Conservation (phyloP, 2,113 vertebrate genomes). For the Oryzias celebensis region DNA sequence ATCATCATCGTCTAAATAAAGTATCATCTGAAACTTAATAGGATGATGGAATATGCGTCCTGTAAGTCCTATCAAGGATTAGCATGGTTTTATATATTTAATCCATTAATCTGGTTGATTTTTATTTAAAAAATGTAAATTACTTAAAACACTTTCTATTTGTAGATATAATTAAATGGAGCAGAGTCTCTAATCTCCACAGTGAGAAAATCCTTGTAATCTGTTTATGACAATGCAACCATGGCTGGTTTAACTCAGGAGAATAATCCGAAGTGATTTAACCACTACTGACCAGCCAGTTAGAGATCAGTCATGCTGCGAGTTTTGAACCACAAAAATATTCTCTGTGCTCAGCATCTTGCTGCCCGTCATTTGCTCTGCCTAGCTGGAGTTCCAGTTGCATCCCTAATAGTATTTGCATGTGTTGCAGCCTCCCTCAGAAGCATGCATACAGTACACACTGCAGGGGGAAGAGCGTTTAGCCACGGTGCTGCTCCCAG, state of each 20-base stretch:
- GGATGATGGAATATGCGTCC: no score
- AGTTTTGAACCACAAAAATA: no score
- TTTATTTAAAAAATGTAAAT: slow-evolving; percentile 36
- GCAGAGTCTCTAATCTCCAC: slow-evolving; percentile 46
- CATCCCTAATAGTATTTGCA: slow-evolving; percentile 45
- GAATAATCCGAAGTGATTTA: slow-evolving; percentile 67
- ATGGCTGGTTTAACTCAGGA: slow-evolving; percentile 49
- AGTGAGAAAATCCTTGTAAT: slow-evolving; percentile 59
- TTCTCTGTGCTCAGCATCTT: no score
- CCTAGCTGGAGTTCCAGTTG: no score
- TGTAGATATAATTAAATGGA: slow-evolving; percentile 31
- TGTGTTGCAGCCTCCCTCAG: slow-evolving; percentile 25
- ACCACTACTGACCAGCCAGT: slow-evolving; percentile 33
- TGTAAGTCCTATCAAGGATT: slow-evolving; percentile 6
- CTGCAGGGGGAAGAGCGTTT: slow-evolving; percentile 50
- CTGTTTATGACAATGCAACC: slow-evolving; percentile 51
- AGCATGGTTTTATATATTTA: slow-evolving; percentile 23
- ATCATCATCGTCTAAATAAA: slow-evolving; percentile 12
- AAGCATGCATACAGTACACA: slow-evolving; percentile 34
- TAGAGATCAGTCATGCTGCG: background rate
- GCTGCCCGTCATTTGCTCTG: no score
- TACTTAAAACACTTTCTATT: slow-evolving; percentile 31
- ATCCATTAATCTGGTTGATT: slow-evolving; percentile 47
- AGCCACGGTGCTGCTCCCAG: slow-evolving; percentile 59
- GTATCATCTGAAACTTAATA: slow-evolving; percentile 1